Percentiles rank a stretch among this genome's conserved stretches.
Conservation (phyloP, 2,113 vertebrate genomes). For the Orientallactaga bullata region DNA sequence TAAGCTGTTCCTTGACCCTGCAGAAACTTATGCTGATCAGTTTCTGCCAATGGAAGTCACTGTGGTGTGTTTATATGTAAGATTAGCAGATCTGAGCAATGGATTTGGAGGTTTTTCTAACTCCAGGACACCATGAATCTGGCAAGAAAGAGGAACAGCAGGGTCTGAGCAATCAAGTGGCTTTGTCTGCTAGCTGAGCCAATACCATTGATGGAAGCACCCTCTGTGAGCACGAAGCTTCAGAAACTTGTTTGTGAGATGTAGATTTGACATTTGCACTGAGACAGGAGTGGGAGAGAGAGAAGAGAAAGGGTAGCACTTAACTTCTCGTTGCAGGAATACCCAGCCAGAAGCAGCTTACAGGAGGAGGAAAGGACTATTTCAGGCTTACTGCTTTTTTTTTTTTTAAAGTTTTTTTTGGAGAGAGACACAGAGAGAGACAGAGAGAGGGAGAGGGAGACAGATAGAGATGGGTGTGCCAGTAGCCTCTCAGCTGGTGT, state of each 20-base stretch:
- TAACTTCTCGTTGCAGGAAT: no score
- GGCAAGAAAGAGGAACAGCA: neutral
- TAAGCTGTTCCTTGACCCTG: neutral
- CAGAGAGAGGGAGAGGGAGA: no score
- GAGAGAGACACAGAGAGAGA: no score
- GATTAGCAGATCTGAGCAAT: neutral
- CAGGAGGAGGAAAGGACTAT: no score
- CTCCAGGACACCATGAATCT: neutral
- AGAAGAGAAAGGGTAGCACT: neutral
- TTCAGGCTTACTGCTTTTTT: no score
- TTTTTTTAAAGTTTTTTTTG: no score
- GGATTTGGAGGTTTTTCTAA: neutral
- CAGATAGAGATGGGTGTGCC: no score
- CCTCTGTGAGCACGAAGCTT: slow-evolving; percentile 40
- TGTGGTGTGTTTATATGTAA: neutral
- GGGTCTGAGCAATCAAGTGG: neutral
- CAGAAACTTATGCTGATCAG: neutral
- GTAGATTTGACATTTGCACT: neutral
- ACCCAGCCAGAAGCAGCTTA: no score
- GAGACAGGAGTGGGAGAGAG: neutral
- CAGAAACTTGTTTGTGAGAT: slow-evolving; percentile 28
- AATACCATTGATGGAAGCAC: neutral
- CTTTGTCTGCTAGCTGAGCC: slow-evolving; percentile 32
- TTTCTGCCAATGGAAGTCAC: neutral
- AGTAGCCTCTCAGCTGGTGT: no score